Conservation (phyloP, 1,140 invertebrate species). For the Steinernema khuongi region DNA sequence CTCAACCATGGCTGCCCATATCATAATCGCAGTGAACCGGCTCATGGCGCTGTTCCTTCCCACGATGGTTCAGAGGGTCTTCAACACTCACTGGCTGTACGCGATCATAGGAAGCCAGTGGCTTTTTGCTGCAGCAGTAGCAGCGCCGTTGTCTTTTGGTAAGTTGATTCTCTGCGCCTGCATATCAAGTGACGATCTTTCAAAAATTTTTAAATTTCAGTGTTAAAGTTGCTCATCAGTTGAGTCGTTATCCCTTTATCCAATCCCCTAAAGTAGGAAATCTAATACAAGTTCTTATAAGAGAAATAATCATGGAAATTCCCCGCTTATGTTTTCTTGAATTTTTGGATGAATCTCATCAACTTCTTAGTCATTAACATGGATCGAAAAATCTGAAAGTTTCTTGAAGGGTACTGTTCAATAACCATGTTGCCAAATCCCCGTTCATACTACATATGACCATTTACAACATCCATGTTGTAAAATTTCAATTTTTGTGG, state of each 20-base stretch:
- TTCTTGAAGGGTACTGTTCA: no score
- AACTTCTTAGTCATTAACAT: no score
- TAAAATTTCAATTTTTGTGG: no score
- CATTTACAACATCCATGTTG: no score
- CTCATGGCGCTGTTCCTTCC: conserved; percentile 1
- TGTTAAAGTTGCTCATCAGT: not conserved
- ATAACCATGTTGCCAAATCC: no score
- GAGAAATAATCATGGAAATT: no score
- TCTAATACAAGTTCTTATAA: no score
- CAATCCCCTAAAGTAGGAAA: no score
- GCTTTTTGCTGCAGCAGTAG: not conserved
- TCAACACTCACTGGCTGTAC: not conserved
- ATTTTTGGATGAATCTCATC: no score
- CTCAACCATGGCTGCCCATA: not conserved
- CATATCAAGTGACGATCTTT: not conserved
- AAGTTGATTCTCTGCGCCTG: not conserved
- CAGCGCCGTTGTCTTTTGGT: not conserved
- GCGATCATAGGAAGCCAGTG: not conserved
- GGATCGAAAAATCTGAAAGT: no score
- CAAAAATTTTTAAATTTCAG: not conserved
- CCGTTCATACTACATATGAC: no score
- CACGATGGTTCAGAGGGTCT: not conserved
- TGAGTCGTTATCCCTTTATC: not conserved
- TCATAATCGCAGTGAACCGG: not conserved
- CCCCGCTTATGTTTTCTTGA: no score